These are phyloP conservation scores for Teleogryllus occipitalis DNA, from an alignment of 1,140 invertebrate species.

Conservation along the genomic window DNA sequence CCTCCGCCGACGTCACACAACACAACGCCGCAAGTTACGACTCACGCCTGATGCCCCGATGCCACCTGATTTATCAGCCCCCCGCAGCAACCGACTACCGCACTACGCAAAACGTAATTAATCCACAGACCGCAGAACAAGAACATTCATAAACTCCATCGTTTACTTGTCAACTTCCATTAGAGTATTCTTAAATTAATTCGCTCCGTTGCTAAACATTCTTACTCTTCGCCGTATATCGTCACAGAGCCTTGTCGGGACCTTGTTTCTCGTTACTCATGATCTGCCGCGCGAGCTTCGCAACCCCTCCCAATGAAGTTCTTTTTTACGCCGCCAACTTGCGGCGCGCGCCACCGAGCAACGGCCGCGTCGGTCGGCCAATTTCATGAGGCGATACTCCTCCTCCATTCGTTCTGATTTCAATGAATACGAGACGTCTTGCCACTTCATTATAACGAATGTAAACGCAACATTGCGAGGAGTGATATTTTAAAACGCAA, in stretches of 20 bases:
- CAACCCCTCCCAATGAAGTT: neutral
- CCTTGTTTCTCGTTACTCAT: neutral
- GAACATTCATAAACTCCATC: neutral
- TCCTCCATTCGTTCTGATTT: no score
- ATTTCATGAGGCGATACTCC: no score
- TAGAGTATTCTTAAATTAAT: neutral
- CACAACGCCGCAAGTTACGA: neutral
- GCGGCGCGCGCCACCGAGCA: no score
- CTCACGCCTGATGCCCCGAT: neutral
- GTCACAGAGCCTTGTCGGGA: neutral
- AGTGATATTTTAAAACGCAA: no score
- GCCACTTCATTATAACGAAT: no score
- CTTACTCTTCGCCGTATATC: conserved; percentile 1
- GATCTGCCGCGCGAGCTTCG: neutral
- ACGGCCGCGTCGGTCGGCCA: no score
- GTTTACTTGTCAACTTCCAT: neutral
- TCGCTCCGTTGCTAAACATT: neutral
- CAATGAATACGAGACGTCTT: no score
- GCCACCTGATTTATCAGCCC: neutral
- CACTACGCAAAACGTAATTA: neutral
- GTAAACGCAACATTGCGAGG: no score
- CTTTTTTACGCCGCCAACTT: neutral
- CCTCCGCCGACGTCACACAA: no score
- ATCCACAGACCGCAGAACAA: neutral
- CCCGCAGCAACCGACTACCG: neutral